Conservation (phyloP, 2,113 vertebrate species). For the Cynopterus brachyotis region DNA sequence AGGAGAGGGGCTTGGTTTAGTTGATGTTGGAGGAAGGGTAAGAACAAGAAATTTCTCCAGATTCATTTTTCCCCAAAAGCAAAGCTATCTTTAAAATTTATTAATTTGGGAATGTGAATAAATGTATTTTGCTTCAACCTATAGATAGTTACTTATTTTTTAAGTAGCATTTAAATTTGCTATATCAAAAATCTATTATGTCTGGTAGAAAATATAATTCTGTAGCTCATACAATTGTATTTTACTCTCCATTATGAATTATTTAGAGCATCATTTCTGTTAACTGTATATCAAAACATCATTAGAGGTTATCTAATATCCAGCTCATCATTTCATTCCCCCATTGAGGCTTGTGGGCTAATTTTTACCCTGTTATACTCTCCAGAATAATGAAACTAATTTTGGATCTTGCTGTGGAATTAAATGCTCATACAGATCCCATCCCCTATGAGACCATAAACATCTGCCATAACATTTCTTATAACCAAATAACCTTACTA, state of each 20-base stretch:
- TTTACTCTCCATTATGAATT: constrained; percentile 66
- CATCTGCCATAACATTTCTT: constrained; percentile 79
- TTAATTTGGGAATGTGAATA: constrained; percentile 23
- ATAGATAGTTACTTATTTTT: background rate
- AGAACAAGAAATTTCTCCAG: background rate
- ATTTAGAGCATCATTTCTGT: constrained; percentile 55
- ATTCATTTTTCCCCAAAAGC: background rate
- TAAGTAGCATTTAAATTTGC: constrained; percentile 43
- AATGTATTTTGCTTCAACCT: background rate
- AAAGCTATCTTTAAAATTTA: background rate
- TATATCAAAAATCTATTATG: constrained; percentile 36
- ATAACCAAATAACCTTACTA: constrained; percentile 70
- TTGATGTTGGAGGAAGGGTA: background rate
- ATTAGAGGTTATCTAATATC: constrained; percentile 76
- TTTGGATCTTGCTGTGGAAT: constrained; percentile 82
- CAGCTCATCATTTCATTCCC: constrained; percentile 79
- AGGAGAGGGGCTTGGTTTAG: background rate
- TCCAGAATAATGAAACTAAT: constrained; percentile 81
- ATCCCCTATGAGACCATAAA: constrained; percentile 78
- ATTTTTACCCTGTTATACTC: constrained; percentile 81
- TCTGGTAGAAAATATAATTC: constrained; percentile 18
- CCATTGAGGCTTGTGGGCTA: constrained; percentile 74
- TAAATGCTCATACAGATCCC: constrained; percentile 81
- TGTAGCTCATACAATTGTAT: constrained; percentile 19
- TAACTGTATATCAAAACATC: constrained; percentile 63